phyloP scores from a whole-genome alignment of 2,888 invertebrate genomes.

The Phorcus lineatus region DNA sequence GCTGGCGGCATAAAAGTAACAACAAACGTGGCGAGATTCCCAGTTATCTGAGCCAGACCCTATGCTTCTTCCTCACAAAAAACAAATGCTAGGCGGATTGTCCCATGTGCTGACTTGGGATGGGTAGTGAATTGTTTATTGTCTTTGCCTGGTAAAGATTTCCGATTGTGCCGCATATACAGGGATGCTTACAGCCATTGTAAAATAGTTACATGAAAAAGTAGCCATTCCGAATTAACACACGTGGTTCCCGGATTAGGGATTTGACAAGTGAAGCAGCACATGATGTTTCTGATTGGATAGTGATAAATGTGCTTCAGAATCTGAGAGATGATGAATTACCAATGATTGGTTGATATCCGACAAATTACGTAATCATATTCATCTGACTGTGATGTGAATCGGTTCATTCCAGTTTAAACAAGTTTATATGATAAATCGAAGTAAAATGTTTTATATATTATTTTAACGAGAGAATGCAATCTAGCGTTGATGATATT shows the following conservation, averaged over 20 bases:
- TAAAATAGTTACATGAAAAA: neutral
- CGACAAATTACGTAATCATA: no score
- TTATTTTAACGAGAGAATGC: no score
- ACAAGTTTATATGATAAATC: no score
- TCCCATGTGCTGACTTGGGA: neutral
- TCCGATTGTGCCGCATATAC: neutral
- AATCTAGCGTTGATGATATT: no score
- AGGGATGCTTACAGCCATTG: neutral
- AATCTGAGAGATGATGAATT: no score
- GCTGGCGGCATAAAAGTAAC: neutral
- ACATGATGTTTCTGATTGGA: no score
- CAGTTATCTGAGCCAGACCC: neutral
- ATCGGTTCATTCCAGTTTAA: no score
- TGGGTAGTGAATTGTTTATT: neutral
- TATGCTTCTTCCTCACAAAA: neutral
- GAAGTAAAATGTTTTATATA: no score
- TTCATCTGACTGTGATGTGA: no score
- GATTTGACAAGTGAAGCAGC: no score
- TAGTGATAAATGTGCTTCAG: no score
- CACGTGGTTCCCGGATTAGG: neutral
- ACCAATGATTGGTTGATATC: no score
- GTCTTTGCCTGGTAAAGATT: neutral
- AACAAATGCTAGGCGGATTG: neutral
- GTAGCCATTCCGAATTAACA: neutral
- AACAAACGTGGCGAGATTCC: neutral